Base-by-base conservation (phyloP, 2,113 vertebrate species). In the Xiphophorus hellerii region DNA sequence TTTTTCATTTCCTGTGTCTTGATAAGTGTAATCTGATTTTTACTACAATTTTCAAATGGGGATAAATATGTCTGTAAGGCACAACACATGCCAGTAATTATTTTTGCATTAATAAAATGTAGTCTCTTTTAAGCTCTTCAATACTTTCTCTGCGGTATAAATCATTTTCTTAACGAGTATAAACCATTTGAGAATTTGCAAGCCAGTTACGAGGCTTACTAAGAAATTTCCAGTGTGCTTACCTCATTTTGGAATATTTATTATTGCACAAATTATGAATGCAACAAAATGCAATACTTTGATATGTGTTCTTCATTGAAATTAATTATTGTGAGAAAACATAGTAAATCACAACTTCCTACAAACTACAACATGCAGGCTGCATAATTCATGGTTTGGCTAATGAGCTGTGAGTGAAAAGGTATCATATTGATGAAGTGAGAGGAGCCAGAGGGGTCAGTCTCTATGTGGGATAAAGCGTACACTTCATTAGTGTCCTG, bases 371-470 rank as follows among this genome's bases (percentile, higher is more conserved):
- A 73, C 79, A 78, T 78, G 81, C 81, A 74, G 74, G 72, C 66
- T 90, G 73, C 73, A 84, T 89, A 78, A 90, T 88, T 87, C 81
- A 86, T 86, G 70, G 37, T 63, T 67, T 31, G 62, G 71, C 76
- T 91, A 84, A 91, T 88, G 82, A 92, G 87, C 81, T 76, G 75
- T 75, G 84, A 80, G 75, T 70, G 71, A 80, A 83, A 79, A 87
- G 76, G 87, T 81, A 81, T 88, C 31, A 85, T 86, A 87, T 84
- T 83, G 83, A 89, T 83, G 84, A 76, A 86, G 66, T 30, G 82
- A 76, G 66, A 39, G 62, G 35, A 74, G 68, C 70, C 80, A 78
- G 61, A 77, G 85, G 66, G 82, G 89, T 86, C 82, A 90, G 69
- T 65, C 62, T 85, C 77, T 74, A 68, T 84, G 91, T 87, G 82